These are phyloP conservation scores for Dasysyrphus tricinctus DNA, from an alignment of 2,888 invertebrate species.

Conservation along the genomic window DNA sequence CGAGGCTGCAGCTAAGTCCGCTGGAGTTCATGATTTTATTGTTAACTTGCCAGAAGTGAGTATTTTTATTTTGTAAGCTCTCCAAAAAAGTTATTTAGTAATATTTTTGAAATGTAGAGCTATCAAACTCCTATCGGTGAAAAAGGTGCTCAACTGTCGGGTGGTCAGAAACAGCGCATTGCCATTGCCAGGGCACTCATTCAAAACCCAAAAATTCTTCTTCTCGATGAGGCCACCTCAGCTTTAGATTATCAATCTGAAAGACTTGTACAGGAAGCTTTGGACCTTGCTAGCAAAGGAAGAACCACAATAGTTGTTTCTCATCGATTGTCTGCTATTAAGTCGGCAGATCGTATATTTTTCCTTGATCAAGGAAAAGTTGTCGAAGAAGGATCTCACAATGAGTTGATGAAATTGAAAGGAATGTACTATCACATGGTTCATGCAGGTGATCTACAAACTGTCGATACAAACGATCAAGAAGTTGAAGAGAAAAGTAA, in stretches of 20 bases:
- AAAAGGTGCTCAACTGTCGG: slow-evolving; percentile 91
- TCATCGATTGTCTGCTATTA: slow-evolving; percentile 89
- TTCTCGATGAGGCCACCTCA: slow-evolving; percentile 93
- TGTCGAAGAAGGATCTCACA: slow-evolving; percentile 90
- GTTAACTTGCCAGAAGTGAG: slow-evolving; percentile 88
- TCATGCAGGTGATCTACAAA: slow-evolving; percentile 82
- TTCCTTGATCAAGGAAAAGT: slow-evolving; percentile 89
- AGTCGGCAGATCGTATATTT: slow-evolving; percentile 88
- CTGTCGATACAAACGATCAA: slow-evolving; percentile 76
- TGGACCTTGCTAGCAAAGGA: slow-evolving; percentile 90
- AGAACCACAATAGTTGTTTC: slow-evolving; percentile 91
- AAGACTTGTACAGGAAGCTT: slow-evolving; percentile 90
- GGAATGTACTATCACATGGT: slow-evolving; percentile 89
- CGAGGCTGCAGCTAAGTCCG: slow-evolving; percentile 88
- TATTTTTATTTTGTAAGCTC: slow-evolving; percentile 79
- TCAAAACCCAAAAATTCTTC: slow-evolving; percentile 89
- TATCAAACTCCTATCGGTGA: slow-evolving; percentile 92
- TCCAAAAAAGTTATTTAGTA: not conserved
- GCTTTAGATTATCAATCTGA: slow-evolving; percentile 93
- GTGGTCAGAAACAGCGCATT: slow-evolving; percentile 93
- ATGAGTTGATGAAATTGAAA: slow-evolving; percentile 87
- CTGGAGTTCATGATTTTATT: slow-evolving; percentile 91
- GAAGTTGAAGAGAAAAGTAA: slow-evolving; percentile 79
- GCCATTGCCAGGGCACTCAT: slow-evolving; percentile 93
- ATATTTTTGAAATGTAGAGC: slow-evolving; percentile 83